These are phyloP conservation scores for Sympetrum striolatum DNA, from an alignment of 2,888 invertebrate genomes.

Conservation along the genomic window DNA sequence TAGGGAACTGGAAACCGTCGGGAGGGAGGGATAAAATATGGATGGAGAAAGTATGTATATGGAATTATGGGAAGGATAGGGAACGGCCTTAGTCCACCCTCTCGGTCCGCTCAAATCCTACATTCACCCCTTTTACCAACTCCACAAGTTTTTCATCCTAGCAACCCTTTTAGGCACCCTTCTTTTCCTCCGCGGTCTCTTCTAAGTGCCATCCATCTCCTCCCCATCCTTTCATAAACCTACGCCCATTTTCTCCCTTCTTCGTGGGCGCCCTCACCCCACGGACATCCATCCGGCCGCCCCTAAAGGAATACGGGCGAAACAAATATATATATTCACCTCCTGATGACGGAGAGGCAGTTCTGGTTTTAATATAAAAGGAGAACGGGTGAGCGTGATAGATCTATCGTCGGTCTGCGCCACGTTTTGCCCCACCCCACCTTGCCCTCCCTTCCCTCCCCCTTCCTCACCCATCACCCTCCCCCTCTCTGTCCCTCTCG, in stretches of 20 bases:
- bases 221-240: neutral
- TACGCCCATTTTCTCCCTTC: neutral
- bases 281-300: neutral
- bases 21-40: neutral
- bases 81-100: neutral
- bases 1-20: neutral
- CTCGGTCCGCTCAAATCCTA: neutral
- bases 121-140: neutral
- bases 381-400: slow-evolving; percentile 32
- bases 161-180: neutral
- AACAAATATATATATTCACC: slow-evolving; percentile 34
- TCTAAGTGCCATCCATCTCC: neutral
- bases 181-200: neutral
- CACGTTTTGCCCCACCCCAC: neutral
- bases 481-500: neutral
- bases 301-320: neutral
- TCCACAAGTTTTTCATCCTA: neutral
- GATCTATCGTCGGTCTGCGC: slow-evolving; percentile 36
- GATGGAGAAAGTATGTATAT: neutral
- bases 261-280: neutral
- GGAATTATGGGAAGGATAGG: neutral
- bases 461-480: neutral
- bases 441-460: neutral
- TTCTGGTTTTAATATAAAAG: slow-evolving; percentile 38
- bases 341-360: slow-evolving; percentile 24